A percentile compares a stretch with the other conserved stretches of the same genome.
These are phyloP conservation scores for Lymantria dispar DNA, from an alignment of 2,888 invertebrate species.

Conservation along the genomic window DNA sequence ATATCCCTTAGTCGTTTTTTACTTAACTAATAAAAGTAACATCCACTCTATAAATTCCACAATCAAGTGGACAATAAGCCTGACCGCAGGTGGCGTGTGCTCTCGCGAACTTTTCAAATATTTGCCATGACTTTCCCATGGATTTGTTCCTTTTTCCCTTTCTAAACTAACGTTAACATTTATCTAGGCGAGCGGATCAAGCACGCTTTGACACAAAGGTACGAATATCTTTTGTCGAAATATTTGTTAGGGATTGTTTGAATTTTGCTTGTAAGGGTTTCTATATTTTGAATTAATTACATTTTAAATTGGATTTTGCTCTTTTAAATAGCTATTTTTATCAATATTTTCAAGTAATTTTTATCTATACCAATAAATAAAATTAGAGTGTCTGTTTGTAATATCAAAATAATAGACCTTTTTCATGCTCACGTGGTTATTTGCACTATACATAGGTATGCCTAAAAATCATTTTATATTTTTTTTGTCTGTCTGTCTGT, in stretches of 20 bases:
- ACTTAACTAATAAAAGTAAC: background rate
- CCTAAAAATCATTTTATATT: too few species aligned
- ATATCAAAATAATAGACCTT: too few species aligned
- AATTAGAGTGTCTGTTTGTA: too few species aligned
- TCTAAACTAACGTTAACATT: slow-evolving; percentile 68
- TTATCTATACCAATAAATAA: too few species aligned
- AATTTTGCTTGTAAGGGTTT: slow-evolving; percentile 19
- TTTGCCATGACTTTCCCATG: slow-evolving; percentile 72
- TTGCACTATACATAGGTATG: too few species aligned
- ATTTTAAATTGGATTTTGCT: slow-evolving; percentile 18
- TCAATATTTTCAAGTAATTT: too few species aligned
- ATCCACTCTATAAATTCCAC: slow-evolving; percentile 47
- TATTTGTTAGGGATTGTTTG: slow-evolving; percentile 52
- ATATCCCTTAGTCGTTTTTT: too few species aligned
- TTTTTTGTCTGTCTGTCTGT: too few species aligned
- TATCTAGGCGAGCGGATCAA: slow-evolving; percentile 73
- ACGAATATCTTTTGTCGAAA: slow-evolving; percentile 55
- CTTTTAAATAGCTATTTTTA: background rate
- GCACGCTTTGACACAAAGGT: slow-evolving; percentile 76
- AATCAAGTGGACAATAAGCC: slow-evolving; percentile 63
- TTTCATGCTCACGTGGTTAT: too few species aligned
- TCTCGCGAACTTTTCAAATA: slow-evolving; percentile 73
- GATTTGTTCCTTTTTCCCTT: slow-evolving; percentile 62
- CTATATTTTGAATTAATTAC: slow-evolving; percentile 26
- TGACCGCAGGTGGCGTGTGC: slow-evolving; percentile 72